phyloP scores from a whole-genome alignment of 1,140 invertebrate species.

The Tribolium castaneum region DNA sequence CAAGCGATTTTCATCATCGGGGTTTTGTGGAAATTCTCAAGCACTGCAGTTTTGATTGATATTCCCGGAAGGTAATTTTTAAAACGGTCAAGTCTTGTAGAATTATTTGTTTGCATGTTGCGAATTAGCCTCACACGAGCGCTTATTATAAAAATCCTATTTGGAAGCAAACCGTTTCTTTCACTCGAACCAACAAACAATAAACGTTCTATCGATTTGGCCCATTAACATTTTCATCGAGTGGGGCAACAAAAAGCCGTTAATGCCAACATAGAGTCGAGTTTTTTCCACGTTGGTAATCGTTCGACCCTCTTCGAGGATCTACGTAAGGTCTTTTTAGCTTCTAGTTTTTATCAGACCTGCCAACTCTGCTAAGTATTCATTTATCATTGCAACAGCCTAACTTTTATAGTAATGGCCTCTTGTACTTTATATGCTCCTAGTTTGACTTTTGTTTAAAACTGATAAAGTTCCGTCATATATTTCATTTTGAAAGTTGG shows the following conservation, averaged over 20 bases:
- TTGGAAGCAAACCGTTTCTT: neutral
- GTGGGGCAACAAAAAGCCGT: slow-evolving; percentile 39
- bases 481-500: slow-evolving; percentile 29
- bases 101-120: neutral
- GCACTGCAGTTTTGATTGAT: neutral
- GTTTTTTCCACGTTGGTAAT: slow-evolving; percentile 39
- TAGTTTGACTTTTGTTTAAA: slow-evolving; percentile 43
- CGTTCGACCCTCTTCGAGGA: slow-evolving; percentile 36
- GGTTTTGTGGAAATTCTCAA: neutral
- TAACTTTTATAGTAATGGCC: slow-evolving; percentile 44
- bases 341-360: slow-evolving; percentile 42
- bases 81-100: neutral
- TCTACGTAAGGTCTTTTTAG: slow-evolving; percentile 35
- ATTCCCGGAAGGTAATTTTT: neutral
- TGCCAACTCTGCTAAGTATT: slow-evolving; percentile 44
- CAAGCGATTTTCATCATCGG: neutral
- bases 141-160: slow-evolving; percentile 4
- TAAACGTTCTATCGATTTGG: slow-evolving; percentile 36
- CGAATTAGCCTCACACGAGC: neutral
- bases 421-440: slow-evolving; percentile 42
- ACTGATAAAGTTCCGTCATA: slow-evolving; percentile 25
- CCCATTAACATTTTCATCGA: slow-evolving; percentile 41
- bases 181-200: neutral
- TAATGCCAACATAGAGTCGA: slow-evolving; percentile 27
- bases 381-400: slow-evolving; percentile 42